phyloP scores from a whole-genome alignment of 2,113 vertebrate species.

The Pedetes capensis region DNA sequence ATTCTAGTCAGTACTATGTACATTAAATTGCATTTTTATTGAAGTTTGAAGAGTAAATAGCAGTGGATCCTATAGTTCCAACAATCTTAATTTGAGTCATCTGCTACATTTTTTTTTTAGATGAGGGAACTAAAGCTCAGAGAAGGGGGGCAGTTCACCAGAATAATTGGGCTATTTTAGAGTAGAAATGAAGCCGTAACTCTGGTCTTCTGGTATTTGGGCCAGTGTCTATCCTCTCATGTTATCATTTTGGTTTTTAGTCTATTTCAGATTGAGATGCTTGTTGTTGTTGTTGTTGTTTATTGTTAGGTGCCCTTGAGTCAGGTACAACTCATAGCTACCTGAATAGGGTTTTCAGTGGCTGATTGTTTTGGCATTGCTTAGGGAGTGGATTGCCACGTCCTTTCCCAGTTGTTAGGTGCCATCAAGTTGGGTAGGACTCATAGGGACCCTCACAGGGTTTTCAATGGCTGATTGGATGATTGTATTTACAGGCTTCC shows the following conservation, averaged over 20 bases:
- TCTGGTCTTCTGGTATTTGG: neutral
- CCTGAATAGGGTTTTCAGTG: too few species aligned
- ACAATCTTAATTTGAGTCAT: neutral
- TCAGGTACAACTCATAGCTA: too few species aligned
- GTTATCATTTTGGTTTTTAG: neutral
- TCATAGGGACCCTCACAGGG: too few species aligned
- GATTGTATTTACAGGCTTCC: neutral
- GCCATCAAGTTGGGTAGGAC: too few species aligned
- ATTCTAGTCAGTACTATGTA: neutral
- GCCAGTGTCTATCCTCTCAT: neutral
- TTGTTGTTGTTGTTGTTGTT: too few species aligned
- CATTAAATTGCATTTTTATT: neutral
- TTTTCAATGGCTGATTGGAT: too few species aligned
- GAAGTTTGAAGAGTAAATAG: neutral
- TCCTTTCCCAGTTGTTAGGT: too few species aligned
- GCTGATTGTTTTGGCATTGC: too few species aligned
- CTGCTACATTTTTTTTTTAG: neutral
- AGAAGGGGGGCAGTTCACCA: neutral
- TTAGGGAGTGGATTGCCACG: too few species aligned
- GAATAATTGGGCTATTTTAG: neutral
- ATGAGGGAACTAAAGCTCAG: neutral
- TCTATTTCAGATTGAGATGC: neutral
- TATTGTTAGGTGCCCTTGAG: too few species aligned
- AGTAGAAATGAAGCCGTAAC: neutral
- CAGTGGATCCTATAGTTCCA: neutral